Evolutionary conservation across 1,140 invertebrate genomes (phyloP).

Genomic region (Lepidostoma basale): DNA sequence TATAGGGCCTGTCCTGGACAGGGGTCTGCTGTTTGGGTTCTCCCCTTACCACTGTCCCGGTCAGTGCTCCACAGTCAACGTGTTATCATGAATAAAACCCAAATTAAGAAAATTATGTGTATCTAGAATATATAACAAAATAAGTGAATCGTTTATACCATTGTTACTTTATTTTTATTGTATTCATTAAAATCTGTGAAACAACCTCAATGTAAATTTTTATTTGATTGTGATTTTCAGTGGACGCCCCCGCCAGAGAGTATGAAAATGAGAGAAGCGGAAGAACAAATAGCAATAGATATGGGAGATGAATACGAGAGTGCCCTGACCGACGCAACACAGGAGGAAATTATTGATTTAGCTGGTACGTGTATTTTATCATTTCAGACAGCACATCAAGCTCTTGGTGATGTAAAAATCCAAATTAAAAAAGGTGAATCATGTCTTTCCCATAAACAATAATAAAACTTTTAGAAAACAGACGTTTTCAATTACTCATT

Average conservation of each 20-base stretch:
- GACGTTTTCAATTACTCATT: no score
- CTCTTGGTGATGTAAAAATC: slow-evolving; percentile 1
- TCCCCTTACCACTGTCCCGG: no score
- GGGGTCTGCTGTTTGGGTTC: no score
- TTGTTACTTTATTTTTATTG: not conserved
- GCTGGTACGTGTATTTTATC: slow-evolving; percentile 73
- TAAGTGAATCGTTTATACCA: not conserved
- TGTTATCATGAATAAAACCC: no score
- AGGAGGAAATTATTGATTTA: slow-evolving; percentile 98
- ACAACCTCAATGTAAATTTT: not conserved
- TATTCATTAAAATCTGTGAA: not conserved
- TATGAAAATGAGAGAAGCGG: slow-evolving; percentile 77
- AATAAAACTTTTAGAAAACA: no score
- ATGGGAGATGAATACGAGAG: slow-evolving; percentile 95
- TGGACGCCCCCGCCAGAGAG: slow-evolving; percentile 87
- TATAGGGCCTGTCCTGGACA: no score
- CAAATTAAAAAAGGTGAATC: no score
- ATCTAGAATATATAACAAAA: not conserved
- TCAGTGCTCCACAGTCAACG: no score
- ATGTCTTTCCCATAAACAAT: no score
- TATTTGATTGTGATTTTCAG: slow-evolving; percentile 55
- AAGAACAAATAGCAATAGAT: slow-evolving; percentile 91
- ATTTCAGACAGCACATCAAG: not conserved
- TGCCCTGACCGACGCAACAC: slow-evolving; percentile 87
- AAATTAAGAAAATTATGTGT: not conserved